Percentiles rank a stretch among this genome's conserved stretches.
These are phyloP conservation scores for Gymnocypris eckloni DNA, from an alignment of 2,797 vertebrate species.

Conservation along the genomic window DNA sequence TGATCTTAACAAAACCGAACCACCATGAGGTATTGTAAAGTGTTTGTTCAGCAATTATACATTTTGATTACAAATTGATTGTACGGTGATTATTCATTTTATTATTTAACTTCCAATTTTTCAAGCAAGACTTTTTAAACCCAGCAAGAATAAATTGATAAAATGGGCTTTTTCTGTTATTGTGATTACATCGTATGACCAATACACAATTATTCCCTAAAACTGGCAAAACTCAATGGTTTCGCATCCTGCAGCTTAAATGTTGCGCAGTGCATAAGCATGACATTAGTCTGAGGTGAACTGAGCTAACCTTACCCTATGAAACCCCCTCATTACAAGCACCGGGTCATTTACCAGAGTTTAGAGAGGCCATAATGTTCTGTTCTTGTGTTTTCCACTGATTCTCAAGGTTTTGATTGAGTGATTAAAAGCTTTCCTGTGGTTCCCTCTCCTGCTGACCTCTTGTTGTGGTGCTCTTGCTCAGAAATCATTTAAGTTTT, in stretches of 20 bases:
- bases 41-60: neutral
- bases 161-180: neutral
- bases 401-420: conserved; percentile 50
- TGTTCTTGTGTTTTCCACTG: conserved; percentile 33
- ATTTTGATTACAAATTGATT: neutral
- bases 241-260: neutral
- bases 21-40: neutral
- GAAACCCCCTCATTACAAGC: conserved; percentile 20
- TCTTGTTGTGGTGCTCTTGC: conserved; percentile 19
- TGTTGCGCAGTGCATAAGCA: neutral
- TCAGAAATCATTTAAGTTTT: conserved; percentile 45
- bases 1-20: neutral
- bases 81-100: neutral
- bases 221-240: neutral
- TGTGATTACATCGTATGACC: neutral
- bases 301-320: conserved; percentile 18
- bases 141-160: neutral
- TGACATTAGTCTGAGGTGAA: neutral
- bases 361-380: conserved; percentile 39
- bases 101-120: neutral
- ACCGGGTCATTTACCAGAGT: conserved; percentile 33
- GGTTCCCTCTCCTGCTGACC: conserved; percentile 29
- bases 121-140: neutral
- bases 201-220: neutral
- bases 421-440: conserved; percentile 53